Evolutionary conservation across 2,113 vertebrate genomes (phyloP).

Genomic region (Petaurus breviceps): DNA sequence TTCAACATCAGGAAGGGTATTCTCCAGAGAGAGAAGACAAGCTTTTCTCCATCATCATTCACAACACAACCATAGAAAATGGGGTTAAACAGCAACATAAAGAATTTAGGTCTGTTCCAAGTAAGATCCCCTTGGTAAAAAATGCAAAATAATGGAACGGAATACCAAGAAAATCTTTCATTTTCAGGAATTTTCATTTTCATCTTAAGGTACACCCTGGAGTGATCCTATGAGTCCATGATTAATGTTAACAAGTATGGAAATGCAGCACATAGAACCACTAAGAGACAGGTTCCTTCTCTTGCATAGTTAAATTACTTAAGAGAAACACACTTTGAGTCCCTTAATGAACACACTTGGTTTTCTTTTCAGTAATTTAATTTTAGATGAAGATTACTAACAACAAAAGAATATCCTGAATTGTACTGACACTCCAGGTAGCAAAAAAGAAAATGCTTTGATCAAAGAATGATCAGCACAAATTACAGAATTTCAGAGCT

Average conservation of each 20-base stretch:
- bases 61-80: neutral
- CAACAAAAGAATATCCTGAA: neutral
- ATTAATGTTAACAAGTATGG: neutral
- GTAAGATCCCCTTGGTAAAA: constrained; percentile 1
- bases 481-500: neutral
- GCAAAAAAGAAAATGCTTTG: constrained; percentile 8
- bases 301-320: neutral
- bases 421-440: constrained; percentile 10
- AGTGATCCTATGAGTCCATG: neutral
- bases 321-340: neutral
- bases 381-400: constrained; percentile 22
- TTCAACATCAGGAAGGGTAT: too few species aligned
- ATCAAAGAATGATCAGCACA: neutral
- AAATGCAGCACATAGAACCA: neutral
- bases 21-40: neutral
- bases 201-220: neutral
- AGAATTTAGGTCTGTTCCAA: constrained; percentile 37
- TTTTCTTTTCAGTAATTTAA: constrained; percentile 24
- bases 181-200: constrained; percentile 8
- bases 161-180: neutral
- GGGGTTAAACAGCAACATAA: neutral
- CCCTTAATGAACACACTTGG: neutral
- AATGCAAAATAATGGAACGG: neutral
- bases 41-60: neutral
- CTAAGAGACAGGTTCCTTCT: neutral